These are phyloP conservation scores for Platyrinchus mystaceus DNA, from an alignment of 2,797 vertebrate species.

Conservation along the genomic window DNA sequence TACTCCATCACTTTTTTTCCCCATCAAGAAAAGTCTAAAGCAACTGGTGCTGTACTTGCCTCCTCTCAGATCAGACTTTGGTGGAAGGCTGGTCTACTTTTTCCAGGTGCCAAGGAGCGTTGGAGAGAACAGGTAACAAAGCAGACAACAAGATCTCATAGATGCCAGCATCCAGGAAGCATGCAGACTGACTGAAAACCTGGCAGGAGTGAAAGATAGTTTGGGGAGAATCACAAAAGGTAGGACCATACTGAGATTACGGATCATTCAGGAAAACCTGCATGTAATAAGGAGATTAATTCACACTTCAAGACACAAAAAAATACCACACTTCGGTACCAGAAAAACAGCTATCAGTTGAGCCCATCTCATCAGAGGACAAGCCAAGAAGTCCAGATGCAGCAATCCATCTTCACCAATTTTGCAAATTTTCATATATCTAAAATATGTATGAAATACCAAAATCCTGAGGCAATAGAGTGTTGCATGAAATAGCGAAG, in stretches of 20 bases:
- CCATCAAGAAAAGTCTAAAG: background rate
- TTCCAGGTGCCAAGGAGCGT: background rate
- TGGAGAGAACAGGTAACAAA: background rate
- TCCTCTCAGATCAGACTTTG: background rate
- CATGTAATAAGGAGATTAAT: accelerated
- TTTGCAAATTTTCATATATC: background rate
- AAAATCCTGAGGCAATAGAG: background rate
- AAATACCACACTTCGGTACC: background rate
- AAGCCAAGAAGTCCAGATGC: background rate
- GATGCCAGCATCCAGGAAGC: background rate
- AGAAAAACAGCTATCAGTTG: background rate
- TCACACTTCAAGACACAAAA: background rate
- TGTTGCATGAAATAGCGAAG: background rate
- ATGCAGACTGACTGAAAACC: background rate
- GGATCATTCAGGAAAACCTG: background rate
- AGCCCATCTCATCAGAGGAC: background rate
- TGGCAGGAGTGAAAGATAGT: background rate
- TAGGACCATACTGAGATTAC: background rate
- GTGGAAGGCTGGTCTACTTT: background rate
- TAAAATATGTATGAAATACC: background rate
- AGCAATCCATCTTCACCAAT: background rate
- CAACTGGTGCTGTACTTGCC: background rate
- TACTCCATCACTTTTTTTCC: background rate
- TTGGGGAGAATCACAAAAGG: background rate
- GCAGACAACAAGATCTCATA: background rate